Evolutionary conservation across 2,113 vertebrate species (phyloP).

Genomic region (Ceyx margarethae): DNA sequence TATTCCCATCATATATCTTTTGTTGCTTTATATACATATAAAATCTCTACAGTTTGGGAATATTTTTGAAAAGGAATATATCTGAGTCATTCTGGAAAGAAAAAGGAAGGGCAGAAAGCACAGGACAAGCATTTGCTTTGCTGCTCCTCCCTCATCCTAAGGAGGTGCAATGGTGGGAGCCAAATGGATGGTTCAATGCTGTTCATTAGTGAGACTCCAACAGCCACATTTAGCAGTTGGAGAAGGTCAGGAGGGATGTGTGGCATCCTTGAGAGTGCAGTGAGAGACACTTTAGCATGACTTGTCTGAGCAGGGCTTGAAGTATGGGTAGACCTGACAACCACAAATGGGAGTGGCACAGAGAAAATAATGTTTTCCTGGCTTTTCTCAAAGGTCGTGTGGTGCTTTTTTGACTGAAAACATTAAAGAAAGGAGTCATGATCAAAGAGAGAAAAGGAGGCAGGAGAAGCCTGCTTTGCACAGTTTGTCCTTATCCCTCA

Average conservation of each 20-base stretch:
- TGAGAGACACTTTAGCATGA: background rate
- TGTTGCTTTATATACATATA: background rate
- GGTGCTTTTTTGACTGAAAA: conserved; percentile 14
- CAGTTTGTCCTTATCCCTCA: conserved; percentile 4
- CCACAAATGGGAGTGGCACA: background rate
- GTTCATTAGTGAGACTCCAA: background rate
- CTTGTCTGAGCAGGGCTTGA: background rate
- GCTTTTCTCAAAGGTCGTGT: conserved; percentile 56
- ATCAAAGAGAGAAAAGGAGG: conserved; percentile 5
- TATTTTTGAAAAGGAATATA: background rate
- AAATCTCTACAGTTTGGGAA: background rate
- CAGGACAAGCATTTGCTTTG: background rate
- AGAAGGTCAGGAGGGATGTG: background rate
- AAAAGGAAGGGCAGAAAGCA: background rate
- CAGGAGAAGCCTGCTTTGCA: background rate
- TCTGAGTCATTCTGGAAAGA: background rate
- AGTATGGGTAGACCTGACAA: background rate
- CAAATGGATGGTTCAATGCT: background rate
- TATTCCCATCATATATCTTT: background rate
- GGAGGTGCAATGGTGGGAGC: background rate
- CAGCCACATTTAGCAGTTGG: background rate
- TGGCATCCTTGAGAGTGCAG: background rate
- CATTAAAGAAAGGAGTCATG: conserved; percentile 1
- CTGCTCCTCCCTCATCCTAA: background rate
- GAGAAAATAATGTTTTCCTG: conserved; percentile 34